Base-by-base conservation (phyloP, 2,797 vertebrate species). In the Macropodus opercularis region DNA sequence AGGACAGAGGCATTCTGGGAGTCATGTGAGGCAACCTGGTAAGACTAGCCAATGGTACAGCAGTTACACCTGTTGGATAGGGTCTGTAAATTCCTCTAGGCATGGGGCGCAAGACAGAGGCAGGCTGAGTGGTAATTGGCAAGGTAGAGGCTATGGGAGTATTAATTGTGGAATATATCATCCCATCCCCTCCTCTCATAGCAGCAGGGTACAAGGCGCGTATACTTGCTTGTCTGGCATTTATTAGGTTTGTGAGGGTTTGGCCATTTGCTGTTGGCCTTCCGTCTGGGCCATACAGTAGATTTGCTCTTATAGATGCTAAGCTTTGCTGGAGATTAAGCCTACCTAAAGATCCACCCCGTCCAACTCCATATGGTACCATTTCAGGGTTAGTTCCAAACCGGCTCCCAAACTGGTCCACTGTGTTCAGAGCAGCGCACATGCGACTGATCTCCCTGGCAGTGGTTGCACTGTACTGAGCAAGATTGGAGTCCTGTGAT, bases 111-210 rank as follows among this genome's bases (percentile, higher is more conserved):
- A 98, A 59, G 31, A 96, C 96, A 0, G 98, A 93, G 29, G 94
- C 90, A 0, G 98, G 98, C 83, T 99, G 98, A 22, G 98, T 99
- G 77, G 98, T 99, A 86, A 99, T 99, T 89, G 98, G 98, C 86
- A 99, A 94, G 0, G 98, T 99, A 64, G 98, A 99, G 36, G 97
- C 97, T 6, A 99, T 99, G 6, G 98, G 98, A 5, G 96, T 96
- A 63, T 98, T 99, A 77, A 99, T 99, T 48, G 97, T 99, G 22
- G 98, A 99, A 84, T 99, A 99, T 88, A 98, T 98, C 96, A 99
- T 98, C 66, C 98, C 98, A 3, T 99, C 97, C 0, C 96, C 94
- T 0, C 96, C 96, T 34, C 97, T 94, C 71, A 98, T 93, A 0
- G 95, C 93, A 77, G 95, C 92, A 29, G 97, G 95, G 76, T 96